Base-by-base conservation (phyloP, 2,113 vertebrate genomes). In the Pluvialis apricaria region DNA sequence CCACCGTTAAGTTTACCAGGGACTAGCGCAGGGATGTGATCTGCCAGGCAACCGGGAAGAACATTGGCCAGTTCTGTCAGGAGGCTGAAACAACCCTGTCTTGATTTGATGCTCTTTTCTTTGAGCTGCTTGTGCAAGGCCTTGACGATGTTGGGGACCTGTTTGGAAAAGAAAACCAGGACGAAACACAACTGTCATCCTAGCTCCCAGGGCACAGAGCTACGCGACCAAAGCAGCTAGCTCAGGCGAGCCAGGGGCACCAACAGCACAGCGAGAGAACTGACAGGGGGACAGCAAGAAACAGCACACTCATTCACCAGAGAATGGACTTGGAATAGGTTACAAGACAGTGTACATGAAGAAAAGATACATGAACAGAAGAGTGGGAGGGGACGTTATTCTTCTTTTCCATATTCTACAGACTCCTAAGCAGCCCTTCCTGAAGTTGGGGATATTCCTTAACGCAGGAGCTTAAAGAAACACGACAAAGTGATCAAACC, bases 71-170 rank as follows among this genome's bases (percentile, higher is more conserved):
- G 92, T 88, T 99, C 99, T 0, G 98, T 98, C 85, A 99, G 98
- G 34, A 99, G 98, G 88, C 95, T 97, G 97, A 99, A 99, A 96
- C 99, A 99, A 40, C 99, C 98, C 96, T 99, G 99, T 36, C 99
- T 98, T 16, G 98, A 98, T 76, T 98, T 99, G 69, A 98, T 62
- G 71, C 98, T 99, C 94, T 99, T 99, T 51, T 99, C 99, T 93
- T 98, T 99, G 40, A 99, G 98, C 94, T 99, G 99, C 85, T 97
- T 98, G 96, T 99, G 99, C 76, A 99, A 97, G 88, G 98, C 98
- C 94, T 99, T 99, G 82, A 99, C 91, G 15, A 99, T 98, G 31
- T 66, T 97, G 4, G 99, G 98, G 61, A 99, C 99, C 99, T 99
- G 96, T 72, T 77, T 58, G 34, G 86, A 82, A 60, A 84, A 79